Evolutionary conservation across 1,140 invertebrate genomes (phyloP).

Genomic region (Drosophila pachea): DNA sequence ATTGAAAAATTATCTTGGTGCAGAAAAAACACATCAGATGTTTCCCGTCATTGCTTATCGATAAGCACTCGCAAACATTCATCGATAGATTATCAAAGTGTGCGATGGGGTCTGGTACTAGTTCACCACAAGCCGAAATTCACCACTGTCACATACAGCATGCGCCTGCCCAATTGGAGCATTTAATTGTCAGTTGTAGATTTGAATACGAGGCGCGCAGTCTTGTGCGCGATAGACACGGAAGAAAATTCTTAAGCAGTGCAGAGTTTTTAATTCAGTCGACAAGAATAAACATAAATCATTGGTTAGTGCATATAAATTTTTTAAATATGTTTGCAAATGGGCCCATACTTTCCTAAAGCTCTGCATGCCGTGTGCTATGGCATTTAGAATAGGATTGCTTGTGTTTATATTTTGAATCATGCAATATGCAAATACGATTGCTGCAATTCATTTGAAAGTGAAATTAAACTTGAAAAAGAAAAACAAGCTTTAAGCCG

Average conservation of each 20-base stretch:
- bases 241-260: conserved; percentile 7
- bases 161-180: conserved; percentile 39
- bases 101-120: not conserved
- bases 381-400: conserved; percentile 9
- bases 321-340: conserved; percentile 33
- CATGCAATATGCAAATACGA: conserved; percentile 34
- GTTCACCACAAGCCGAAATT: conserved; percentile 17
- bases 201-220: conserved; percentile 39
- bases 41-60: conserved; percentile 33
- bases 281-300: conserved; percentile 41
- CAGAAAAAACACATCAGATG: conserved; percentile 42
- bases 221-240: conserved; percentile 17
- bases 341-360: not conserved
- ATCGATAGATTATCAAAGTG: conserved; percentile 9
- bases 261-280: conserved; percentile 24
- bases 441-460: conserved; percentile 33
- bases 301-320: conserved; percentile 63
- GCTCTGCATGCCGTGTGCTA: conserved; percentile 28
- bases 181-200: conserved; percentile 34
- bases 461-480: conserved; percentile 47
- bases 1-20: conserved; percentile 31
- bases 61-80: conserved; percentile 8
- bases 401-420: conserved; percentile 16
- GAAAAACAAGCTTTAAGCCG: conserved; percentile 9
- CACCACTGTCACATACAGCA: conserved; percentile 28